Conservation (phyloP, 2,888 invertebrate species). For the Euclidia mi region DNA sequence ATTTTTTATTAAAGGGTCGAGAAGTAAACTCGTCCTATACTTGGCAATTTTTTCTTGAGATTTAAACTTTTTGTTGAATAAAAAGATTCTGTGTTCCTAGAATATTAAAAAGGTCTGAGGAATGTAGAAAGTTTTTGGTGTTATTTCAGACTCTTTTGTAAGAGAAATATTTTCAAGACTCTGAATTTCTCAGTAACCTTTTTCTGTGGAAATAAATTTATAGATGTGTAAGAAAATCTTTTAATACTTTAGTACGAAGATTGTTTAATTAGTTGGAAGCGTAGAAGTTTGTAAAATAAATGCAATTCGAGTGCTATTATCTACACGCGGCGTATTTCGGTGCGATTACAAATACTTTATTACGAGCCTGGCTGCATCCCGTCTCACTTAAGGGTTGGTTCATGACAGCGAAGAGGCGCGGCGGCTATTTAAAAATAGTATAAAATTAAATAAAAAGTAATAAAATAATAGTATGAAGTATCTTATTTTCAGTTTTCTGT, state of each 20-base stretch:
- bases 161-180: no score
- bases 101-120: no score
- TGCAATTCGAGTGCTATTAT: constrained; percentile 49
- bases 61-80: no score
- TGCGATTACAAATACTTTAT: constrained; percentile 46
- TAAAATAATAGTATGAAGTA: no score
- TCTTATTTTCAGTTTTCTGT: no score
- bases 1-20: not conserved
- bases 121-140: no score
- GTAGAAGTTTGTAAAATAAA: constrained; percentile 43
- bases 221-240: not conserved
- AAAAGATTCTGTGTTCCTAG: not conserved
- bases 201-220: not conserved
- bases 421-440: no score
- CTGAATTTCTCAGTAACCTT: no score
- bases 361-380: constrained; percentile 39
- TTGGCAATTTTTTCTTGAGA: not conserved
- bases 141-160: no score
- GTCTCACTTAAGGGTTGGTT: constrained; percentile 30
- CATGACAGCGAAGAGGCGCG: not conserved
- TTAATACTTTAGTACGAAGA: constrained; percentile 18
- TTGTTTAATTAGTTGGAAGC: constrained; percentile 39
- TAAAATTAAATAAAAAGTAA: no score
- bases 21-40: not conserved
- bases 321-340: constrained; percentile 43